Evolutionary conservation across 2,113 vertebrate genomes (phyloP).

Genomic region (Micronycteris hirsuta): DNA sequence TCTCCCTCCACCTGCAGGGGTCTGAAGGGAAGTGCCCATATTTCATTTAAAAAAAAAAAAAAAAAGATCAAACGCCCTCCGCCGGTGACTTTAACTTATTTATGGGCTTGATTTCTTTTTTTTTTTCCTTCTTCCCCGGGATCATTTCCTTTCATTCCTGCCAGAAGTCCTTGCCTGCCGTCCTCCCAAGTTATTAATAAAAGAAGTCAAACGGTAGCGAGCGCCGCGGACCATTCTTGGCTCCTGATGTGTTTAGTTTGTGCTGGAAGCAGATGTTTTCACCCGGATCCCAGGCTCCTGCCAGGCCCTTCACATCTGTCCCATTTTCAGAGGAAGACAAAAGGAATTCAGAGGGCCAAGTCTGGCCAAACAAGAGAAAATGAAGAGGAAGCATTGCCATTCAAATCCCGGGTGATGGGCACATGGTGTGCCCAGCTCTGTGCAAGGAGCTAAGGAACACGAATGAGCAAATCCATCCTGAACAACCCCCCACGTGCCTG

Average conservation of each 20-base stretch:
- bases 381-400: not conserved
- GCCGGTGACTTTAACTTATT: constrained; percentile 57
- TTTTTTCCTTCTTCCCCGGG: constrained; percentile 17
- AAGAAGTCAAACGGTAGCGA: constrained; percentile 61
- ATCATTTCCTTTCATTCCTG: constrained; percentile 60
- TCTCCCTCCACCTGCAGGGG: constrained; percentile 30
- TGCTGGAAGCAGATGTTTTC: constrained; percentile 62
- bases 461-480: not conserved
- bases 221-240: not conserved
- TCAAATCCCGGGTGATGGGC: rapidly evolving
- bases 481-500: rapidly evolving
- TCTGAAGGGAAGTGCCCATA: constrained; percentile 44
- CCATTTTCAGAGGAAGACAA: not conserved
- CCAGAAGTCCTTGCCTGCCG: constrained; percentile 43
- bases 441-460: rapidly evolving
- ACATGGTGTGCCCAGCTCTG: rapidly evolving
- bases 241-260: constrained; percentile 30
- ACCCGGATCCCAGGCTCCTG: constrained; percentile 36
- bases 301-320: constrained; percentile 48
- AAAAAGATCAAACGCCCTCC: constrained; percentile 53
- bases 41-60: constrained; percentile 23
- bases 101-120: constrained; percentile 56
- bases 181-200: constrained; percentile 70
- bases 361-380: not conserved
- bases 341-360: constrained; percentile 18